Base-by-base conservation (phyloP, 2,113 vertebrate species). In the Nothocercus julius region DNA sequence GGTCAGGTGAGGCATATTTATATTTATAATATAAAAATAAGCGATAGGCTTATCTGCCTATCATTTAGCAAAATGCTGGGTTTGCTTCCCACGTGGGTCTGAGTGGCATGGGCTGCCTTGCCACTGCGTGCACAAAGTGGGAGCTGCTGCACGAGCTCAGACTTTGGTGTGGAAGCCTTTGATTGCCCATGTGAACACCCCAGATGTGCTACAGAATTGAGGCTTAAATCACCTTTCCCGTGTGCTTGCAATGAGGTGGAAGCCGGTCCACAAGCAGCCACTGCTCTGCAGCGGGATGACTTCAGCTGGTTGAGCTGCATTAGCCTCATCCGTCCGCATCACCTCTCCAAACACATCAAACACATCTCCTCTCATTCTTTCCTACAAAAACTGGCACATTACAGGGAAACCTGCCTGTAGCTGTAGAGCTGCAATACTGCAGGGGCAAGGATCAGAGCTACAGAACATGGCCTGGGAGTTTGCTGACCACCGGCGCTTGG, bases 1-100 rank as follows among this genome's bases (percentile, higher is more conserved):
- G 86, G 70, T 75, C 91, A 95, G 97, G 97, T 98, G 85, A 97
- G 97, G 76, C 25, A 36, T 94, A 49, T 49, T 49, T 49, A 11
- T 49, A 49, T 49, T 49, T 49, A 49, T 49, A 10, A 22, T 49
- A 49, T 24, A 49, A 22, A 49, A 11, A 49, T 21, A 45, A 45
- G 47, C 22, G 49, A 49, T 49, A 49, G 21, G 32, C 32, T 42
- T 42, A 32, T 3, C 2, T 15, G 62, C 7, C 0, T 12, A 3
- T 34, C n/a, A 0, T 69, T 40, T 34, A 30, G 44, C n/a, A 27
- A 56, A 34, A 51, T 2, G 5, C 1, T 6, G 44, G 34, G 12
- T 75, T 77, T 44, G 12, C 27, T 44, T 73, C 32, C 77, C 5
- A 0, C 0, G 14, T 62, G 42, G 6, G 17, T 11, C 4, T 24